Percentiles rank a stretch among this genome's conserved stretches.
These are phyloP conservation scores for Tiphia femorata DNA, from an alignment of 2,888 invertebrate genomes.

Conservation along the genomic window DNA sequence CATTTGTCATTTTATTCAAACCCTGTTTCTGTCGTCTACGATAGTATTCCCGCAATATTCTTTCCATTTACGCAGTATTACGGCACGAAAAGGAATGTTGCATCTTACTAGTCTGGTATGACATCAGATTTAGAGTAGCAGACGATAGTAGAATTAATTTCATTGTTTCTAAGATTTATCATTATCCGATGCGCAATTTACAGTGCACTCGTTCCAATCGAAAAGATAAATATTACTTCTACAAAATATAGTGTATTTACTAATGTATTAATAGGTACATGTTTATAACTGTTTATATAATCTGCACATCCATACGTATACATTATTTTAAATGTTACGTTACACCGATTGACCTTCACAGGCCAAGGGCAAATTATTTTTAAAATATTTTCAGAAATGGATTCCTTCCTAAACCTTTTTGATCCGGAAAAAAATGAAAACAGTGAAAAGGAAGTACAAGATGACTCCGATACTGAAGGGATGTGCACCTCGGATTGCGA, in stretches of 20 bases:
- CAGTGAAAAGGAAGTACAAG: conserved; percentile 71
- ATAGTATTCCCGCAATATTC: too few species aligned
- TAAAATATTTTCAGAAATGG: conserved; percentile 72
- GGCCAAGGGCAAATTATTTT: too few species aligned
- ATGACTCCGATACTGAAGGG: conserved; percentile 68
- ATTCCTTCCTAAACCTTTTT: conserved; percentile 86
- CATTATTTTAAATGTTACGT: background rate
- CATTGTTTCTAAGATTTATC: too few species aligned
- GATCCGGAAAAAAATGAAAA: conserved; percentile 72
- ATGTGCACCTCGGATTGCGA: conserved; percentile 64
- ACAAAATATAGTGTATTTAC: background rate
- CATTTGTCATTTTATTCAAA: too few species aligned
- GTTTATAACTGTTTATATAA: background rate
- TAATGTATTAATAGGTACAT: background rate
- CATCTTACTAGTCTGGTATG: too few species aligned
- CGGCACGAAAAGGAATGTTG: too few species aligned
- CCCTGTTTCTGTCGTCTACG: too few species aligned
- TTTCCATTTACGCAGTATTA: too few species aligned
- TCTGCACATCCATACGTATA: background rate
- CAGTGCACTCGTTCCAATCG: too few species aligned
- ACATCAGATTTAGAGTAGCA: too few species aligned
- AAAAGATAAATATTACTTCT: background rate
- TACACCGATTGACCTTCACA: background rate
- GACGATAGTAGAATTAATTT: too few species aligned
- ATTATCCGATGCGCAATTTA: too few species aligned